phyloP scores from a whole-genome alignment of 1,140 invertebrate species.

The Pachyrhynchus sulphureomaculatus region DNA sequence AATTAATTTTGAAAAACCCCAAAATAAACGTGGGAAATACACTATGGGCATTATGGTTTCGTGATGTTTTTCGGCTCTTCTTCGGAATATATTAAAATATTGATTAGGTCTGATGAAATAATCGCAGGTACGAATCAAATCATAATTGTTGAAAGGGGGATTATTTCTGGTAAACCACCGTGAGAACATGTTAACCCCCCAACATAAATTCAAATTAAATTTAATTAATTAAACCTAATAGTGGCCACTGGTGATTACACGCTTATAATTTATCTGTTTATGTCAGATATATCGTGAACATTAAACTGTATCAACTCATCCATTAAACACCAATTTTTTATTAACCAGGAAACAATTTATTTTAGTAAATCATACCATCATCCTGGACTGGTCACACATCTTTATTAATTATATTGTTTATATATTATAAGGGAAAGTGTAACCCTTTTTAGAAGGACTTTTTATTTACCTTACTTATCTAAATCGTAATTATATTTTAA shows the following conservation, averaged over 20 bases:
- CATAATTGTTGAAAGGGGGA: constrained; percentile 29
- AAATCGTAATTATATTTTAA: too few species aligned
- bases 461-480: too few species aligned
- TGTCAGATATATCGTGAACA: constrained; percentile 7
- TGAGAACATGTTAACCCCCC: constrained; percentile 31
- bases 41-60: constrained; percentile 14
- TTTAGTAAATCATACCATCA: constrained; percentile 4
- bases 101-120: constrained; percentile 34
- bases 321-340: constrained; percentile 15
- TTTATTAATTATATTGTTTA: too few species aligned
- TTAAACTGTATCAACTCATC: constrained; percentile 13
- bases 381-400: background rate
- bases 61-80: constrained; percentile 28
- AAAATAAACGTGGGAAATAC: constrained; percentile 28
- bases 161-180: constrained; percentile 34
- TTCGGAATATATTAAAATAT: constrained; percentile 36
- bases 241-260: constrained; percentile 24
- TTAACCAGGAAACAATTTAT: background rate
- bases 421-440: too few species aligned
- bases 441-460: too few species aligned
- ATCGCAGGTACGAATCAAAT: constrained; percentile 36
- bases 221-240: constrained; percentile 35
- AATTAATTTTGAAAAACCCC: constrained; percentile 25
- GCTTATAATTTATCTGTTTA: constrained; percentile 23
- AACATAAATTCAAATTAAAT: constrained; percentile 36